Evolutionary conservation across 2,113 vertebrate genomes (phyloP).

Genomic region (Climacteris rufus): DNA sequence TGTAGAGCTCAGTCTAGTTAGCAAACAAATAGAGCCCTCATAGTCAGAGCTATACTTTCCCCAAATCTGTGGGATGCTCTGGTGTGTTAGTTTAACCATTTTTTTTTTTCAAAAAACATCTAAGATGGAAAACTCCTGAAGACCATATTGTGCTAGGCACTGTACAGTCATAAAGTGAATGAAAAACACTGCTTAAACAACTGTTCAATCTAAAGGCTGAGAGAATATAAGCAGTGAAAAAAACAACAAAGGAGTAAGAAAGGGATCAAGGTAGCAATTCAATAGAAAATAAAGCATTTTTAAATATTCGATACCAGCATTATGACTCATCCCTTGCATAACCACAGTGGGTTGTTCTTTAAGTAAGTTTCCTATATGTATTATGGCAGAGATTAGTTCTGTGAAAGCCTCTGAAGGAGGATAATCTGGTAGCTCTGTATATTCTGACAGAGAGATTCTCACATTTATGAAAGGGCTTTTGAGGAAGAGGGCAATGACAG

Average conservation of each 20-base stretch:
- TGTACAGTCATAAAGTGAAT: not conserved
- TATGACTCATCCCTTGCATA: slow-evolving; percentile 63
- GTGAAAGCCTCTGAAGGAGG: slow-evolving; percentile 54
- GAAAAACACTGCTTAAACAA: not conserved
- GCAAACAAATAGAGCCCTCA: not conserved
- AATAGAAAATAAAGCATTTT: slow-evolving; percentile 27
- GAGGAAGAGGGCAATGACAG: not conserved
- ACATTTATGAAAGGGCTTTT: not conserved
- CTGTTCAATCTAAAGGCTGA: not conserved
- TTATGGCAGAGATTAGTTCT: slow-evolving; percentile 55
- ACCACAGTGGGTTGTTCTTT: slow-evolving; percentile 55
- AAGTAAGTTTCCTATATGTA: slow-evolving; percentile 52
- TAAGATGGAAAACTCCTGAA: not conserved
- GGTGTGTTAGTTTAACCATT: not conserved
- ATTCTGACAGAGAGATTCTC: slow-evolving; percentile 25
- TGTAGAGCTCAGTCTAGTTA: not conserved
- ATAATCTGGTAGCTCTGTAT: slow-evolving; percentile 33
- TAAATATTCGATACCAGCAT: slow-evolving; percentile 6
- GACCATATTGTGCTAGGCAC: not conserved
- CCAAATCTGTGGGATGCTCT: not conserved
- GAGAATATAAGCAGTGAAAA: not conserved
- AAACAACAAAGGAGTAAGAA: not conserved
- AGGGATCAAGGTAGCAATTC: not conserved
- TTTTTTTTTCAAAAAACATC: not conserved
- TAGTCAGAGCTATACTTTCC: not conserved